A percentile compares a stretch with the other conserved stretches of the same genome.
phyloP scores from a whole-genome alignment of 2,797 vertebrate genomes.

The Spinibarbus caldwelli region DNA sequence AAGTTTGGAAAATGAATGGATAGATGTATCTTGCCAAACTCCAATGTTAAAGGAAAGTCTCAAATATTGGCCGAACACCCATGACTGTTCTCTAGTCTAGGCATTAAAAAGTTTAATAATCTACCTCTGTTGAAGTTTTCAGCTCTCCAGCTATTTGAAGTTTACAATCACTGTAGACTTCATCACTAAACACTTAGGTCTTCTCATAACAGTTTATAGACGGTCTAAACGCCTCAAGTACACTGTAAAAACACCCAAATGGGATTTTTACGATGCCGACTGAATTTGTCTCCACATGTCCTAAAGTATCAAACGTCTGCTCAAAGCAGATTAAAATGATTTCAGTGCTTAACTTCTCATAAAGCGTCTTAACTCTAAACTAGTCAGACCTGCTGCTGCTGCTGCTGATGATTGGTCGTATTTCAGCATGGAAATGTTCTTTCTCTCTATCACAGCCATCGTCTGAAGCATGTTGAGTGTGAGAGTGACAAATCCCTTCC shows the following conservation, averaged over 20 bases:
- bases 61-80: neutral
- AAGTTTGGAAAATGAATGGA: too few species aligned
- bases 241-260: slow-evolving; percentile 70
- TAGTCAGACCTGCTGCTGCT: slow-evolving; percentile 26
- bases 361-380: slow-evolving; percentile 69
- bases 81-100: neutral
- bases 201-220: neutral
- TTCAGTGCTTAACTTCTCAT: slow-evolving; percentile 63
- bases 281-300: slow-evolving; percentile 64
- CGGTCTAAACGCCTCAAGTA: slow-evolving; percentile 35
- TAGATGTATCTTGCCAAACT: neutral
- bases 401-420: neutral
- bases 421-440: neutral
- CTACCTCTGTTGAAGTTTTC: neutral
- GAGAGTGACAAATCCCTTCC: slow-evolving; percentile 34
- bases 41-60: neutral
- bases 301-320: slow-evolving; percentile 65
- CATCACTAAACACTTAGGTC: slow-evolving; percentile 47
- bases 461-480: slow-evolving; percentile 33
- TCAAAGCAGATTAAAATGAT: slow-evolving; percentile 71
- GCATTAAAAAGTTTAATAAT: neutral
- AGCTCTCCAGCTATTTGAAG: slow-evolving; percentile 13
- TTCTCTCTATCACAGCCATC: neutral
- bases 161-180: slow-evolving; percentile 43
- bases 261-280: slow-evolving; percentile 70